Base-by-base conservation (phyloP, 1,140 invertebrate species). In the Pinna nobilis region DNA sequence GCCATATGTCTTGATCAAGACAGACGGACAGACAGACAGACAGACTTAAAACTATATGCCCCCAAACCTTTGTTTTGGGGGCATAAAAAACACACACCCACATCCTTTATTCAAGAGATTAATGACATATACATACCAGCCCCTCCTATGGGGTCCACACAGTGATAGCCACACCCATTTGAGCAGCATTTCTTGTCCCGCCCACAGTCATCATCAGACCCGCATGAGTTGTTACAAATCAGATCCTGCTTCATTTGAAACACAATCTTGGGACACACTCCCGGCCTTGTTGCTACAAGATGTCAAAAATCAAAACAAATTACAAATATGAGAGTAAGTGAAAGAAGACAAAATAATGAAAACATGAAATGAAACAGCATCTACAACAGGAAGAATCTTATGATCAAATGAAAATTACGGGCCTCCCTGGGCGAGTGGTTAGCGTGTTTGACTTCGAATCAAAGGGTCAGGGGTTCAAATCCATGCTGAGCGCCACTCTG, bases 81-180 rank as follows among this genome's bases (percentile, higher is more conserved):
- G n/a, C n/a, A n/a, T n/a, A n/a, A n/a, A n/a, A n/a, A n/a, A n/a
- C n/a, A n/a, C n/a, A n/a, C n/a, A n/a, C n/a, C n/a, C n/a, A 20
- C 5, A 53, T 25, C 50, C 32, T 25, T 53, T n/a, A n/a, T n/a
- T n/a, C n/a, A n/a, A n/a, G n/a, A n/a, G n/a, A n/a, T n/a, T n/a
- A n/a, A n/a, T n/a, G 6, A 13, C 32, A 28, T 15, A 59, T 9
- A 59, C 50, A 28, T 33, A 59, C 55, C 37, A 32, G 33, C 37
- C 15, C 37, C 15, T 1, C 67, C 55, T 37, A 47, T 57, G 37
- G 67, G 67, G 11, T 15, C 30, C 20, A 73, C 39, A 37, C 49
- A 69, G n/a, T 67, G 49, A 37, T 61, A 35, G n/a, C 44, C 57
- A 32, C 65, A 64, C 4, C 61, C 61, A 59, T 66, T 72, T 11